Evolutionary conservation across 2,888 invertebrate genomes (phyloP).

Genomic region (Cheilosia variabilis): DNA sequence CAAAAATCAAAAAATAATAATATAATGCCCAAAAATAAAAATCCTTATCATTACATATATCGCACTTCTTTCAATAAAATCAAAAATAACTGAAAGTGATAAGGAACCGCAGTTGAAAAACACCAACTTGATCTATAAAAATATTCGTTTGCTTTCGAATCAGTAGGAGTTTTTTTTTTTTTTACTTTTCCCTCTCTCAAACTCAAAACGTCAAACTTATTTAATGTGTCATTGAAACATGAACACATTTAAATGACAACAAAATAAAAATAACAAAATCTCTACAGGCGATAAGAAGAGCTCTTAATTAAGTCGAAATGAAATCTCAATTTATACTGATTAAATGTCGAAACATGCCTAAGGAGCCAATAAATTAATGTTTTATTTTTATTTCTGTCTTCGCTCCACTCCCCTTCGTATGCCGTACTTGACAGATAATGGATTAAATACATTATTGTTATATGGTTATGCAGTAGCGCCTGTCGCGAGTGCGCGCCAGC

Average conservation of each 20-base stretch:
- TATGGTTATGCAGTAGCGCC: conserved; percentile 9
- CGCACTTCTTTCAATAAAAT: not conserved
- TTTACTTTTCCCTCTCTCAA: too few relatives aligned
- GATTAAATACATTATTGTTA: conserved; percentile 4
- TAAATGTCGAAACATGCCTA: conserved; percentile 27
- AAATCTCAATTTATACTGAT: conserved; percentile 5
- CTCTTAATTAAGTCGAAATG: conserved; percentile 21
- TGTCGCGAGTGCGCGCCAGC: not conserved
- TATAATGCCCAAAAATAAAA: not conserved
- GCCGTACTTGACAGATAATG: not conserved
- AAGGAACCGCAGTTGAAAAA: not conserved
- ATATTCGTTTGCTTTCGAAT: not conserved
- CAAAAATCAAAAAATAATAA: not conserved
- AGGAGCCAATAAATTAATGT: conserved; percentile 21
- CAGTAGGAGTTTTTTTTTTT: not conserved
- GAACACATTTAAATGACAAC: not conserved
- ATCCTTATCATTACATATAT: not conserved
- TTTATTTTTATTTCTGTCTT: not conserved
- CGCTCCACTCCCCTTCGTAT: not conserved
- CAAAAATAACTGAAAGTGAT: not conserved
- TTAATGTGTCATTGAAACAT: not conserved
- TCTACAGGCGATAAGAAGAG: conserved; percentile 12
- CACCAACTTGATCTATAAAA: not conserved
- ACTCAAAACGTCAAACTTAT: not conserved
- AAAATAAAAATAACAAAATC: not conserved